Evolutionary conservation across 1,140 invertebrate species (phyloP), one percentile per base, ranked within the genome.

Genomic region (Drosophila neocordata): DNA sequence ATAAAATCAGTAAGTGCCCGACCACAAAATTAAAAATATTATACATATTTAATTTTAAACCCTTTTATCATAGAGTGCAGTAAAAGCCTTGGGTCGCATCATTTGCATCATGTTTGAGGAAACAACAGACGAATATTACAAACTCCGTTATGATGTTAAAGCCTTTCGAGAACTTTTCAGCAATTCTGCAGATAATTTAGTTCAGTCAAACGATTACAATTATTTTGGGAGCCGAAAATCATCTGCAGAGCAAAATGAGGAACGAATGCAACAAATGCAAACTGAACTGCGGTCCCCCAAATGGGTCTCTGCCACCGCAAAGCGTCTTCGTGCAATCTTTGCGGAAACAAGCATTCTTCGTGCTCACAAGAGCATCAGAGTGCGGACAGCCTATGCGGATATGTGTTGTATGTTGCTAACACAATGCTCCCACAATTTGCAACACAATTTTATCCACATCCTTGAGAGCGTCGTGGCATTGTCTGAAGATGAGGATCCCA

Each of bases 91-190:
- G 9, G 90, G 90, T 2, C 76, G 90, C 4, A 83, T 91, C 3
- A 68, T 80, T 0, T 83, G 78, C 60, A 67, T 91, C 1, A 89
- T 91, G 73, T 91, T 89, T 20, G 90, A 91, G 52, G 83, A 89
- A 63, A 89, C 89, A 1, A 77, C 73, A 0, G 77, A 90, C 22
- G 79, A 83, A 41, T 69, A 77, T 22, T 53, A 70, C 12, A 81
- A 82, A 57, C 55, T 60, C 9, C 77, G 65, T 3, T 90, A 88
- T 27, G 85, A 89, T 41, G 35, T 56, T 0, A 51, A 77, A 1
- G 77, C 85, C 4, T 91, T 91, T 41, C 65, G 73, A 6, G 59
- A 57, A 4, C 64, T 91, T 0, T 68, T 90, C 11, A 62, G 35
- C 1, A 51, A 15, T 18, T 44, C 7, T 2, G 38, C 18, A 0